Evolutionary conservation across 2,113 vertebrate species (phyloP), one percentile per base, ranked within the genome.

Genomic region (Raja brachyura): DNA sequence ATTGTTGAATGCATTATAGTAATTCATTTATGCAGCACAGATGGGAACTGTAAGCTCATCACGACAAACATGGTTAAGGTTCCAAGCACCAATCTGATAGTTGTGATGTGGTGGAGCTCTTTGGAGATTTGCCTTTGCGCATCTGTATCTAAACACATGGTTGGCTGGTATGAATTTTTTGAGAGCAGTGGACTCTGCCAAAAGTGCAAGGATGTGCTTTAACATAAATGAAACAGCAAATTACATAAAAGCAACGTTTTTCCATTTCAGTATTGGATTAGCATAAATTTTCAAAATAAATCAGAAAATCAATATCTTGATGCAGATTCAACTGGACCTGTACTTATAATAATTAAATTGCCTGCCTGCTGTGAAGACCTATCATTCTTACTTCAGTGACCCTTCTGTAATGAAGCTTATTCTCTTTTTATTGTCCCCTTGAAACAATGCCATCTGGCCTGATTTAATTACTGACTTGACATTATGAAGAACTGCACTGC

Each of bases 1-100:
- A 63, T 85, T 93, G 93, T 94, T 90, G 48, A 56, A 93, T 93
- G 93, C 94, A 95, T 95, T 93, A 93, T 54, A 93, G 61, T 81
- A 85, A 61, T 95, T 94, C 94, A 93, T 93, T 93, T 94, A 93
- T 79, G 68, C 68, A 76, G 94, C 94, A 94, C 94, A 96, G 94
- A 96, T 95, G 94, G 95, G 94, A 95, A 77, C 94, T 94, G 95
- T 95, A 94, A 95, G 93, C 93, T 95, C 94, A 95, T 96, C 95
- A 96, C 93, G 93, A 93, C 93, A 93, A 94, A 90, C 93, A 56
- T 81, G 90, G 96, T 95, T 93, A 95, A 94, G 93, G 94, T 93
- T 94, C 93, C 95, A 93, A 93, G 81, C 93, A 94, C 95, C 94
- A 94, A 94, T 96, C 94, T 95, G 93, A 33, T 93, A 70, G 78